A percentile compares a stretch with the other conserved stretches of the same genome.
Evolutionary conservation across 2,888 invertebrate species (phyloP).

Genomic region (Ichneumon xanthorius): DNA sequence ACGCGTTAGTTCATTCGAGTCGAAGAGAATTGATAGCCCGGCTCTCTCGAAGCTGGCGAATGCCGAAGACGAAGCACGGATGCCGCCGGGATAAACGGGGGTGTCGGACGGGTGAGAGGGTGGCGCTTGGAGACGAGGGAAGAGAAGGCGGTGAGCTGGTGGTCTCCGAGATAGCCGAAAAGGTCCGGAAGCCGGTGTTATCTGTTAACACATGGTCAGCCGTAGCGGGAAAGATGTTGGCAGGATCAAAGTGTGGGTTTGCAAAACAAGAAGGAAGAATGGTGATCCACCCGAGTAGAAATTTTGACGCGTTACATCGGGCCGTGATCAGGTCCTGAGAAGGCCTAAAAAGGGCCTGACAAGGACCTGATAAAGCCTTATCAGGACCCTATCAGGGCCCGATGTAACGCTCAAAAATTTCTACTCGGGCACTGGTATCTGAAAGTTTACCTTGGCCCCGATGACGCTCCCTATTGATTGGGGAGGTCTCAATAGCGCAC

Average conservation of each 20-base stretch:
- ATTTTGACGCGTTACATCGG: too few species aligned
- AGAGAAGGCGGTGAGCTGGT: neutral
- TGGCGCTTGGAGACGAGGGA: neutral
- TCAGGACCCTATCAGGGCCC: too few species aligned
- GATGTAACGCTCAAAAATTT: too few species aligned
- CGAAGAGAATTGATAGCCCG: slow-evolving; percentile 67
- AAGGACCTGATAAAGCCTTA: too few species aligned
- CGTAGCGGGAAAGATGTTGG: slow-evolving; percentile 66
- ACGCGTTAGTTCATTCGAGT: slow-evolving; percentile 68
- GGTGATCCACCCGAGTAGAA: slow-evolving; percentile 46
- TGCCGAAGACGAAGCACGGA: slow-evolving; percentile 25
- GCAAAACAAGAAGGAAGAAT: neutral
- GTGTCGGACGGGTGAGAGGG: neutral
- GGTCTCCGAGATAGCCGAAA: slow-evolving; percentile 18
- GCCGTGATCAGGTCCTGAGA: too few species aligned
- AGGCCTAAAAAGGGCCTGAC: too few species aligned
- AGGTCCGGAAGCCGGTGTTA: slow-evolving; percentile 68
- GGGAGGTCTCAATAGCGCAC: neutral
- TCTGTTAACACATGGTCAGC: slow-evolving; percentile 80
- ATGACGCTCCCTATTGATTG: neutral
- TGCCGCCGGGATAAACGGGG: neutral
- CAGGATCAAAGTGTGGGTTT: slow-evolving; percentile 21
- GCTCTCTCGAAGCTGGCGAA: slow-evolving; percentile 21
- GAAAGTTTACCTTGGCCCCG: neutral
- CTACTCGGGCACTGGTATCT: too few species aligned